phyloP scores from a whole-genome alignment of 2,113 vertebrate genomes.

The Plotosus lineatus region DNA sequence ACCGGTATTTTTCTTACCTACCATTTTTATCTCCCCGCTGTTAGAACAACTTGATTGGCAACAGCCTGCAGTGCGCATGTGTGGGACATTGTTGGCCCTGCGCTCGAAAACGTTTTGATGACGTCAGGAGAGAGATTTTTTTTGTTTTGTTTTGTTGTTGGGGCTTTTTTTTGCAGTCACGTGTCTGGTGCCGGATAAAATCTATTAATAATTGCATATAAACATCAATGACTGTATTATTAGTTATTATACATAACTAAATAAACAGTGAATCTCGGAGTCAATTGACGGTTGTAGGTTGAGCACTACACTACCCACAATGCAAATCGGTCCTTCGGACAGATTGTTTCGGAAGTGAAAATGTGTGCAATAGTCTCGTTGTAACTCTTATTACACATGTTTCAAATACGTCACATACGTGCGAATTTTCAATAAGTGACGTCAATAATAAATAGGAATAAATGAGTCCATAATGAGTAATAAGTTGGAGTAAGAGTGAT shows the following conservation, averaged over 20 bases:
- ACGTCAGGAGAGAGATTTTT: background rate
- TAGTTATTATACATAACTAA: too few species aligned
- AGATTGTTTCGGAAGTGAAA: constrained; percentile 70
- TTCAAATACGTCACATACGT: background rate
- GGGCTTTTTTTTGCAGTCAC: background rate
- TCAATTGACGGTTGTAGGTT: too few species aligned
- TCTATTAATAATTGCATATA: too few species aligned
- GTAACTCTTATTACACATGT: background rate
- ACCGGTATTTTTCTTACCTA: constrained; percentile 65
- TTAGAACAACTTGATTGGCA: constrained; percentile 72
- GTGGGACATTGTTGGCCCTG: constrained; percentile 60
- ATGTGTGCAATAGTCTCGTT: background rate
- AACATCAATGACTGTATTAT: too few species aligned
- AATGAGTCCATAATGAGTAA: background rate
- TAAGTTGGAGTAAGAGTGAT: background rate
- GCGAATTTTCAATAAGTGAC: background rate
- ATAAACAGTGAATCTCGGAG: too few species aligned
- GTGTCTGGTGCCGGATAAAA: background rate
- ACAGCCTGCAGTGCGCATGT: constrained; percentile 67
- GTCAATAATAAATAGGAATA: background rate
- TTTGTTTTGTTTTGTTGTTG: constrained; percentile 35
- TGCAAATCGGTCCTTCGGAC: constrained; percentile 38
- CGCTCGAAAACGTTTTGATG: constrained; percentile 32
- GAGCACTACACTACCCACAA: constrained; percentile 76
- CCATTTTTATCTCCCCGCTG: constrained; percentile 77